Percentiles rank a stretch among this genome's conserved stretches.
These are phyloP conservation scores for Amiota mariae DNA, from an alignment of 2,888 invertebrate species.

Conservation along the genomic window DNA sequence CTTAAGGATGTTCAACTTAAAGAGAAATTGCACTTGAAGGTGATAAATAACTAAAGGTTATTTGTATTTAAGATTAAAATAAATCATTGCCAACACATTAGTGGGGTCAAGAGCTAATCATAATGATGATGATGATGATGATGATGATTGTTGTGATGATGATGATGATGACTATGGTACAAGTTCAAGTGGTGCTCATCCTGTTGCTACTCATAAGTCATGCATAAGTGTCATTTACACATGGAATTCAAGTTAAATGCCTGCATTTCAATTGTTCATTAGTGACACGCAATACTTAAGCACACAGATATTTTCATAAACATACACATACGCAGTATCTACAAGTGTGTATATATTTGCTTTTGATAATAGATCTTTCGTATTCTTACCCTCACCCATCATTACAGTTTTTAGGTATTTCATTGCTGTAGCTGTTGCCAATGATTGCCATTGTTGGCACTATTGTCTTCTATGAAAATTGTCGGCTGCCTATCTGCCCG, in stretches of 20 bases:
- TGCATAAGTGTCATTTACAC: too few relatives aligned
- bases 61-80: too few relatives aligned
- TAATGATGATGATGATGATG: too few relatives aligned
- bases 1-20: too few relatives aligned
- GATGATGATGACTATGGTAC: too few relatives aligned
- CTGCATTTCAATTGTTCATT: constrained; percentile 1
- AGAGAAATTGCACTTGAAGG: too few relatives aligned
- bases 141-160: too few relatives aligned
- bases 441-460: background rate
- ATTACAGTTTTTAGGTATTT: background rate
- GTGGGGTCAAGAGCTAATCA: too few relatives aligned
- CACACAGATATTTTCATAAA: background rate
- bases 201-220: too few relatives aligned
- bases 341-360: background rate
- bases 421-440: background rate
- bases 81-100: too few relatives aligned
- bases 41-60: too few relatives aligned
- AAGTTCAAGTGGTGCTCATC: background rate
- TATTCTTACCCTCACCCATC: background rate
- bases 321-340: background rate
- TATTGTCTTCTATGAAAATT: background rate
- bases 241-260: background rate
- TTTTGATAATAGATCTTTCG: background rate
- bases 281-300: background rate
- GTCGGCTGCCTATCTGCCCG: too few relatives aligned